These are phyloP conservation scores for Formica aserva DNA, from an alignment of 2,888 invertebrate species.

Conservation along the genomic window DNA sequence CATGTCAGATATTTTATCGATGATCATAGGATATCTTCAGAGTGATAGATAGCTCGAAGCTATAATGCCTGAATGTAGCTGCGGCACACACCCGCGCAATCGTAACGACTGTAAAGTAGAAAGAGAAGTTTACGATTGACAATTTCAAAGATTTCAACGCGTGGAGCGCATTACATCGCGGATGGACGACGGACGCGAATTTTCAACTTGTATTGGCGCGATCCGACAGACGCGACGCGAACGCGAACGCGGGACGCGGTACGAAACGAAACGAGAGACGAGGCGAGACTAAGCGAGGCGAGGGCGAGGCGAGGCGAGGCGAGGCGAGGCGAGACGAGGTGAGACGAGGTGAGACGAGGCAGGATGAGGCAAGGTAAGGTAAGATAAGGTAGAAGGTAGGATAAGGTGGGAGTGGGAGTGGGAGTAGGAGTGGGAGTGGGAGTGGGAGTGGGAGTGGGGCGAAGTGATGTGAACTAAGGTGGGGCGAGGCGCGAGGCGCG, in stretches of 20 bases:
- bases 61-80: conserved; percentile 22
- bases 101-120: conserved; percentile 46
- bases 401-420: no score
- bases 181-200: conserved; percentile 22
- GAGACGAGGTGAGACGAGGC: background rate
- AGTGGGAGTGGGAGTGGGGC: no score
- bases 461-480: no score
- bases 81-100: conserved; percentile 49
- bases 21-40: background rate
- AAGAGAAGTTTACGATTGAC: conserved; percentile 7
- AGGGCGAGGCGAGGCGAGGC: background rate
- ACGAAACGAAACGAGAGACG: background rate
- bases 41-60: conserved; percentile 25
- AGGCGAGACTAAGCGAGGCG: background rate
- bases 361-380: background rate
- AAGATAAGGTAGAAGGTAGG: background rate
- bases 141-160: conserved; percentile 22
- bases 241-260: background rate
- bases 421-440: no score
- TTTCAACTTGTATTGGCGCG: conserved; percentile 38
- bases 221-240: conserved; percentile 7
- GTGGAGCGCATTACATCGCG: conserved; percentile 16
- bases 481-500: no score
- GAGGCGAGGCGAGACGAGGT: background rate
- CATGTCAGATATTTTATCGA: conserved; percentile 18